phyloP scores from a whole-genome alignment of 2,888 invertebrate genomes.

The Sminthurides aquaticus region DNA sequence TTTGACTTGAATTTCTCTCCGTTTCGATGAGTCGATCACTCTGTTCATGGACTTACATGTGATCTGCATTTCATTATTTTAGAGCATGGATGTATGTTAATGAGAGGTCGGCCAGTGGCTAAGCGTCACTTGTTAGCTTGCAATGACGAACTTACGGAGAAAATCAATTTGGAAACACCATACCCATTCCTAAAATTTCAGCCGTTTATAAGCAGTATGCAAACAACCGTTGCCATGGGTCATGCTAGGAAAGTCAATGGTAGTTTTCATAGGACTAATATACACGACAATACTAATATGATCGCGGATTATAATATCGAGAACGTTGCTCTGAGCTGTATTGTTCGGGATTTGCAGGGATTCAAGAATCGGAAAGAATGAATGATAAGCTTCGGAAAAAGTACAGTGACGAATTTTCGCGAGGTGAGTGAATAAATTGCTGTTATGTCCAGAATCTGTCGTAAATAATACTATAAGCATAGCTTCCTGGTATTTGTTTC shows the following conservation, averaged over 20 bases:
- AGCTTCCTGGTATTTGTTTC: too few relatives aligned
- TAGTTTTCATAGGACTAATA: not conserved
- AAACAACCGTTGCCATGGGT: not conserved
- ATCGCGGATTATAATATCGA: not conserved
- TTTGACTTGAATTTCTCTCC: too few relatives aligned
- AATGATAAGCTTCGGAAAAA: not conserved
- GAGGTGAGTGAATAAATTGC: not conserved
- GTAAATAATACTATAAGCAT: not conserved
- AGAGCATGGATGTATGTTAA: too few relatives aligned
- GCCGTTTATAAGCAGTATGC: not conserved
- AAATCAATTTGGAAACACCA: too few relatives aligned
- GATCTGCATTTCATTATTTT: too few relatives aligned
- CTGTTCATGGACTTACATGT: too few relatives aligned
- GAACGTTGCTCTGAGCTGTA: too few relatives aligned
- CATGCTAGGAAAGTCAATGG: not conserved
- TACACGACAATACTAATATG: not conserved
- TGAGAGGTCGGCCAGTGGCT: too few relatives aligned
- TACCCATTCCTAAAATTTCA: too few relatives aligned
- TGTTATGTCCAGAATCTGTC: not conserved
- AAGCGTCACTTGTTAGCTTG: too few relatives aligned
- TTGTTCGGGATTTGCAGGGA: not conserved
- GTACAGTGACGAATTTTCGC: not conserved
- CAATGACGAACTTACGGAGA: too few relatives aligned
- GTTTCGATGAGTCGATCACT: too few relatives aligned
- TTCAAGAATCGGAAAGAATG: not conserved